These are phyloP conservation scores for Falco novaeseelandiae DNA, from an alignment of 2,797 vertebrate species.

Conservation along the genomic window DNA sequence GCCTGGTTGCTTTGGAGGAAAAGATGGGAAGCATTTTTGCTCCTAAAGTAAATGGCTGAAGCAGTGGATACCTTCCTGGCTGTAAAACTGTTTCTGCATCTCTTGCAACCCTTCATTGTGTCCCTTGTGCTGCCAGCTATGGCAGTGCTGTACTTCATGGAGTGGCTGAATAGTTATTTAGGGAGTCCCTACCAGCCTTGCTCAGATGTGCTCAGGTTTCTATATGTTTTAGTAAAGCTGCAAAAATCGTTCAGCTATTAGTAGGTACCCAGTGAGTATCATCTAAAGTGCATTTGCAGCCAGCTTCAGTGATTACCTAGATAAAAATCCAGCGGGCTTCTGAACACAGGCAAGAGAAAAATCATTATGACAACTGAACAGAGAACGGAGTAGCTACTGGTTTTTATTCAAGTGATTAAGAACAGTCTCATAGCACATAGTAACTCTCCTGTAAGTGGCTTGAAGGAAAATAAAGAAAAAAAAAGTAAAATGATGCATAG, in stretches of 20 bases:
- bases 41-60: not conserved
- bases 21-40: not conserved
- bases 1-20: not conserved
- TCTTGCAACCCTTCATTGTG: not conserved
- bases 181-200: not conserved
- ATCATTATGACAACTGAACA: not conserved
- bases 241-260: not conserved
- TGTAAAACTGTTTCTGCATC: not conserved
- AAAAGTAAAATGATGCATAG: not conserved
- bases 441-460: not conserved
- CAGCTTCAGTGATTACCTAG: not conserved
- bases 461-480: not conserved
- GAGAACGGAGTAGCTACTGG: not conserved
- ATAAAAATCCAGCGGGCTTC: not conserved
- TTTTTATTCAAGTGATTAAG: not conserved
- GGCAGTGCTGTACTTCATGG: not conserved
- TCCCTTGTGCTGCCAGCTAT: not conserved
- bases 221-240: not conserved
- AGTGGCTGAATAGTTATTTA: not conserved
- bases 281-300: not conserved
- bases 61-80: not conserved
- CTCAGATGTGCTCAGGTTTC: not conserved
- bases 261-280: not conserved
- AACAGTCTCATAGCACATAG: not conserved
- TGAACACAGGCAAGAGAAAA: not conserved